Evolutionary conservation across 30 jellyfish, hydroid and myxozoan species (phyloP).

Genomic region (Mastigias papua): DNA sequence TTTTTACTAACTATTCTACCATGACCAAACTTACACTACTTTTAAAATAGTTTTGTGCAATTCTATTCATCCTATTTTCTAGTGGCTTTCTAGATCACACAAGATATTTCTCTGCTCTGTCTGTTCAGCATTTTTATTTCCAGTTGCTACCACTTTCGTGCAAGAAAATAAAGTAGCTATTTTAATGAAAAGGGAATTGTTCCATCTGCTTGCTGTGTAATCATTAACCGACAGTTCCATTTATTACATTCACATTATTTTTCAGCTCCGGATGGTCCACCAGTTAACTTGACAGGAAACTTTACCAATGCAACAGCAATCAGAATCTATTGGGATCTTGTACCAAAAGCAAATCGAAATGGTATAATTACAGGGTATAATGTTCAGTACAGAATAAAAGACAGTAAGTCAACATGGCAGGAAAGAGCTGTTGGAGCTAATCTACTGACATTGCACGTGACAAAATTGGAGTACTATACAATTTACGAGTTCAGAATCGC

Average conservation of each 20-base stretch:
- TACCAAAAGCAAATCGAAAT: conserved; percentile 38
- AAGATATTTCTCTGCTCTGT: background rate
- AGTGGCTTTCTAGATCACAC: background rate
- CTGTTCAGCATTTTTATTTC: background rate
- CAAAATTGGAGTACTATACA: conserved; percentile 2
- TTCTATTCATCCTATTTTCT: background rate
- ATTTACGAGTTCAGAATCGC: background rate
- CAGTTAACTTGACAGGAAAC: conserved; percentile 35
- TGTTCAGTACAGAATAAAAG: conserved; percentile 17
- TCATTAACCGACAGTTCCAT: background rate
- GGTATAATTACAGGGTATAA: conserved; percentile 36
- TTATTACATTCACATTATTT: background rate
- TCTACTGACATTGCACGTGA: background rate
- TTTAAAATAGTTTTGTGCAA: background rate
- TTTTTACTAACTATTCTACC: background rate
- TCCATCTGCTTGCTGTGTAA: background rate
- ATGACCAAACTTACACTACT: background rate
- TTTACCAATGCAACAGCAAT: conserved; percentile 44
- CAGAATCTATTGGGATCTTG: conserved; percentile 37
- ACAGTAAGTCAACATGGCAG: background rate
- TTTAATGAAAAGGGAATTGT: background rate
- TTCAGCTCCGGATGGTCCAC: conserved; percentile 49
- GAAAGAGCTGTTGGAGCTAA: background rate
- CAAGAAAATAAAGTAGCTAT: background rate
- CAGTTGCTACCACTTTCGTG: background rate